phyloP scores from a whole-genome alignment of 2,888 invertebrate genomes.

The Drosophila mettleri region DNA sequence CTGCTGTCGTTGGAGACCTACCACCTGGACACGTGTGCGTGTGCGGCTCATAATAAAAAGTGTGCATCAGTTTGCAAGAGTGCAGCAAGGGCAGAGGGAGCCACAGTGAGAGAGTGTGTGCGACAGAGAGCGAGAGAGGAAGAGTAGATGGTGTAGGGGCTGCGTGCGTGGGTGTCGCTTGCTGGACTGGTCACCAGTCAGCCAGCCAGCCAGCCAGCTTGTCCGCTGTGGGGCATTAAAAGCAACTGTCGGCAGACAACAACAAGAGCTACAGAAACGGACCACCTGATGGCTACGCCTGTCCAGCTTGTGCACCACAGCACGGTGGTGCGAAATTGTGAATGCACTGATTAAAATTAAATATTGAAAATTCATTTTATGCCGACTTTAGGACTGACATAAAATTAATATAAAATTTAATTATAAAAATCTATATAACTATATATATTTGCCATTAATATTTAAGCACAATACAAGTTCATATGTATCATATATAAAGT shows the following conservation, averaged over 20 bases:
- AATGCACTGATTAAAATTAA: not conserved
- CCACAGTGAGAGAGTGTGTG: too few relatives aligned
- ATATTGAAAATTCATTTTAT: too few relatives aligned
- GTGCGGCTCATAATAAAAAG: constrained; percentile 71
- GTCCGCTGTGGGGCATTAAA: constrained; percentile 67
- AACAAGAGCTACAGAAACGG: constrained; percentile 41
- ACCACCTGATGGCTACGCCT: constrained; percentile 65
- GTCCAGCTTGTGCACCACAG: constrained; percentile 17
- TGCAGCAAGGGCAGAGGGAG: not conserved
- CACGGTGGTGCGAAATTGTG: constrained; percentile 43
- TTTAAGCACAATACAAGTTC: too few relatives aligned
- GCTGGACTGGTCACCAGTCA: constrained; percentile 17
- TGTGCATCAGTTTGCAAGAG: constrained; percentile 73
- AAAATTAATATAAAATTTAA: too few relatives aligned
- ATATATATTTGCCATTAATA: too few relatives aligned
- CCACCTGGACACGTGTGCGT: constrained; percentile 72
- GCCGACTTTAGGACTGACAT: too few relatives aligned
- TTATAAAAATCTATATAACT: too few relatives aligned
- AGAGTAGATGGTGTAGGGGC: constrained; percentile 3
- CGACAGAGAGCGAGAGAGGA: constrained; percentile 1
- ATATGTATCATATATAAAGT: too few relatives aligned
- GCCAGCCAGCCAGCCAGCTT: constrained; percentile 24
- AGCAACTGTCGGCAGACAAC: constrained; percentile 77
- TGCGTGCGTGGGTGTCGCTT: constrained; percentile 1
- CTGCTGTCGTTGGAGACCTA: constrained; percentile 40